Base-by-base conservation (phyloP, 2,113 vertebrate species). In the Leptosomus discolor region DNA sequence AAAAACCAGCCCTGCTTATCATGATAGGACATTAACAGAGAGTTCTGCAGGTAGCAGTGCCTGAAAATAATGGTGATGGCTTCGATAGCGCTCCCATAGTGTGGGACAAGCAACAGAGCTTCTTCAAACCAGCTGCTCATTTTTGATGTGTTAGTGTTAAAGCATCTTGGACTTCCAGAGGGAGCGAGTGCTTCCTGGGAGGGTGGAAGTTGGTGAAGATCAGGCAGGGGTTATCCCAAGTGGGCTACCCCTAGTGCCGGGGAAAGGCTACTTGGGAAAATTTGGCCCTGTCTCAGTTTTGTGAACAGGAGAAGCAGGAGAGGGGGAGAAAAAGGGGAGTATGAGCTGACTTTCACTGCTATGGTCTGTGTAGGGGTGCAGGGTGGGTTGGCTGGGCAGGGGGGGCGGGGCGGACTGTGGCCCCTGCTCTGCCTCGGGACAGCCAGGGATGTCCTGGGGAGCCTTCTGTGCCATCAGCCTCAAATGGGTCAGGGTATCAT, bases 31-130 rank as follows among this genome's bases (percentile, higher is more conserved):
- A 23, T 78, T n/a, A 81, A 22, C 34, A 60, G 81, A 29, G 43
- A 74, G 70, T 93, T 91, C 77, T 80, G 69, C 69, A 91, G 86
- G 77, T 85, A 78, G 46, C 90, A 79, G 51, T 48, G 58, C 48
- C 78, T 89, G 65, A 48, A 64, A 69, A 80, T 75, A 54, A 32
- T 1, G 4, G 2, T 41, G 60, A 23, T 69, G 77, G 61, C 58
- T 96, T 87, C 1, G 30, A 21, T 7, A 39, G 61, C 11, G 5
- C 61, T 88, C 60, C 73, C n/a, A 10, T 64, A 64, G 57, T 1
- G 0, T 37, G 73, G 90, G 78, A 26, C 54, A 77, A 77, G 56
- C 41, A 54, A 8, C 65, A 86, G 85, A 79, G 74, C 32, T 74
- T 17, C 84, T 90, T 90, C 17, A 7, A 65, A 88, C 15, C 24